Base-by-base conservation (phyloP, 1,140 invertebrate genomes). In the Melanaphis sacchari region DNA sequence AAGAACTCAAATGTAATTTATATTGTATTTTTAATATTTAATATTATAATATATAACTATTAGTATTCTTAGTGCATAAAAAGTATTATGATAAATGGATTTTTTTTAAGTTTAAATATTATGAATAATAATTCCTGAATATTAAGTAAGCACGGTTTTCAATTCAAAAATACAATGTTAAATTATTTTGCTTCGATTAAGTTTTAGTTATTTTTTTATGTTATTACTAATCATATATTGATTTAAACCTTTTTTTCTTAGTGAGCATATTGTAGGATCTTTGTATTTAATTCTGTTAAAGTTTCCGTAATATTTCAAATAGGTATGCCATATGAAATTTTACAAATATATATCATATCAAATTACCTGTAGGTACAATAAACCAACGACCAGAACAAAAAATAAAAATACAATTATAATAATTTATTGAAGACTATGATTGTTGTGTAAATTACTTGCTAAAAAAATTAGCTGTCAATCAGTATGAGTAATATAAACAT, bases 391-490 rank as follows among this genome's bases (percentile, higher is more conserved):
- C 59, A 66, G 59, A 31, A 66, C 38, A 82, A 82, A 82, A 82
- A 40, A 38, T 24, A 24, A 40, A 40, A 82, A 40, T 4, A 66
- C n/a, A 66, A 59, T 59, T 26, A 66, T 22, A 40, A 40, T 82
- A 38, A 40, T 82, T 82, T 82, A 82, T 82, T 38, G 9, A 38
- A 82, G 38, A 38, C 41, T 46, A 87, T 84, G 22, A 40, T 84
- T 84, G 38, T 24, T 84, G 38, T 24, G 38, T 21, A 88, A 49
- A 88, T 88, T 49, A 88, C n/a, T 88, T 9, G 8, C 31, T 1
- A 52, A 38, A 89, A 85, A 87, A 52, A 38, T 52, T 52, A 52
- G 46, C 49, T 89, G 87, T 89, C 87, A 89, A 89, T 89, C 46
- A 52, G 36, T 52, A 38, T 52, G 9, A 87, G 31, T 87, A 43